Percentiles rank a stretch among this genome's conserved stretches.
phyloP scores from a whole-genome alignment of 2,888 invertebrate genomes.

The Polydrusus tereticollis region DNA sequence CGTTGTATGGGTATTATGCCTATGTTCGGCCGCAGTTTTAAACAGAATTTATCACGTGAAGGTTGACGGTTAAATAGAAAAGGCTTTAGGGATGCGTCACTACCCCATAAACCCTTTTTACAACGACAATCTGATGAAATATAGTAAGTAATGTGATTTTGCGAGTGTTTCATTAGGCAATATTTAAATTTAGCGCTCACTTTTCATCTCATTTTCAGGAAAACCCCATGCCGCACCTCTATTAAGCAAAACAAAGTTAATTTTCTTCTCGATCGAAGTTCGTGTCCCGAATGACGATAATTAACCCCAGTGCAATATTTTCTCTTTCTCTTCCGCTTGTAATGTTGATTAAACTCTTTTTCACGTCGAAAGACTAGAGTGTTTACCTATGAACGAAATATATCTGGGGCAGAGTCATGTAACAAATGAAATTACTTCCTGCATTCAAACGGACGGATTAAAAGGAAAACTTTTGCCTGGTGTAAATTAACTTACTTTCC shows the following conservation, averaged over 20 bases:
- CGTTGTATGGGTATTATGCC: too few species aligned
- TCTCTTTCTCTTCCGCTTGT: constrained; percentile 16
- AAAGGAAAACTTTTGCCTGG: too few species aligned
- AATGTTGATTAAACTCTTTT: constrained; percentile 41
- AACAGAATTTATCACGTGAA: too few species aligned
- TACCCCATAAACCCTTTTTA: too few species aligned
- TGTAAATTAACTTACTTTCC: too few species aligned
- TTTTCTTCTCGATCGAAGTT: constrained; percentile 51
- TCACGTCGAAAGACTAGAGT: constrained; percentile 27
- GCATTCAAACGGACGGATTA: not conserved
- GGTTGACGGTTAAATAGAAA: too few species aligned
- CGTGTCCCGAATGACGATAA: constrained; percentile 46
- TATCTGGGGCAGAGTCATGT: not conserved
- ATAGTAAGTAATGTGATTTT: too few species aligned
- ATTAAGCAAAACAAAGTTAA: constrained; percentile 55
- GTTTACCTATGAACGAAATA: constrained; percentile 31
- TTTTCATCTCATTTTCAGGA: constrained; percentile 23
- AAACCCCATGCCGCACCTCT: constrained; percentile 24
- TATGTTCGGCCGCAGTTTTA: too few species aligned
- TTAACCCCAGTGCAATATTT: constrained; percentile 17
- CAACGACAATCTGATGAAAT: too few species aligned
- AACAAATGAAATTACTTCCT: constrained; percentile 1
- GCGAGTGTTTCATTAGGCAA: too few species aligned
- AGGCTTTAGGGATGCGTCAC: too few species aligned
- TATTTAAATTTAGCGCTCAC: constrained; percentile 19